Evolutionary conservation across 2,113 vertebrate genomes (phyloP).

Genomic region (Larimichthys polyactis): DNA sequence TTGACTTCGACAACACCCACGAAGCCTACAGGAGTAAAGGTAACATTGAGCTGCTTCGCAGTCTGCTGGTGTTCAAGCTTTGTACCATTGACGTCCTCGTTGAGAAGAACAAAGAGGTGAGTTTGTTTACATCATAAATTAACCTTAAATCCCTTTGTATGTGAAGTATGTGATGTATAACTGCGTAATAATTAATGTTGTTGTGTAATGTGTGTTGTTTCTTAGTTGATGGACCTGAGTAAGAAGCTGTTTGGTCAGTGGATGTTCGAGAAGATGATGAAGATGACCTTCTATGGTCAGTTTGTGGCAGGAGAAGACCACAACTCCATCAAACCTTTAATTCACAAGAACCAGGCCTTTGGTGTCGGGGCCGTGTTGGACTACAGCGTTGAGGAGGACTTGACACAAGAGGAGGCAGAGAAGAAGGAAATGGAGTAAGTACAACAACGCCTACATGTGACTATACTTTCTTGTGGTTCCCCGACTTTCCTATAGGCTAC

Average conservation of each 20-base stretch:
- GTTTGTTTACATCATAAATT: background rate
- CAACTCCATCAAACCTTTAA: conserved; percentile 90
- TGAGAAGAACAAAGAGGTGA: conserved; percentile 85
- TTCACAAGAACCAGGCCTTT: conserved; percentile 87
- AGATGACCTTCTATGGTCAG: conserved; percentile 97
- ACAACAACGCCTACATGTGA: background rate
- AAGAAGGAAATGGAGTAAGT: conserved; percentile 90
- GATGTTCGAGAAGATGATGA: conserved; percentile 92
- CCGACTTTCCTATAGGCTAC: background rate
- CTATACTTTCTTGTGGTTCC: background rate
- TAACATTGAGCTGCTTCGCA: conserved; percentile 83
- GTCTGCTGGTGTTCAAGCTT: conserved; percentile 84
- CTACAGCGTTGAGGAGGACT: conserved; percentile 92
- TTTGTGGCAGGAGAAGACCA: conserved; percentile 96
- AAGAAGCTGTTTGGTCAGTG: conserved; percentile 87
- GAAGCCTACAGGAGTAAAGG: conserved; percentile 88
- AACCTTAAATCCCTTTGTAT: background rate
- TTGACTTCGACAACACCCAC: conserved; percentile 82
- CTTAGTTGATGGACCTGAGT: conserved; percentile 85
- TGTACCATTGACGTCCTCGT: conserved; percentile 81
- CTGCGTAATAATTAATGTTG: background rate
- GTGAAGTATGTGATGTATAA: too few relatives aligned
- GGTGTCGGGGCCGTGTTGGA: conserved; percentile 94
- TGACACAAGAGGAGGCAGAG: conserved; percentile 87
- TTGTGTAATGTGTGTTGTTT: background rate